Evolutionary conservation across 1,140 invertebrate genomes (phyloP), one percentile per base, ranked within the genome.

Genomic region (Lepidurus couesii): DNA sequence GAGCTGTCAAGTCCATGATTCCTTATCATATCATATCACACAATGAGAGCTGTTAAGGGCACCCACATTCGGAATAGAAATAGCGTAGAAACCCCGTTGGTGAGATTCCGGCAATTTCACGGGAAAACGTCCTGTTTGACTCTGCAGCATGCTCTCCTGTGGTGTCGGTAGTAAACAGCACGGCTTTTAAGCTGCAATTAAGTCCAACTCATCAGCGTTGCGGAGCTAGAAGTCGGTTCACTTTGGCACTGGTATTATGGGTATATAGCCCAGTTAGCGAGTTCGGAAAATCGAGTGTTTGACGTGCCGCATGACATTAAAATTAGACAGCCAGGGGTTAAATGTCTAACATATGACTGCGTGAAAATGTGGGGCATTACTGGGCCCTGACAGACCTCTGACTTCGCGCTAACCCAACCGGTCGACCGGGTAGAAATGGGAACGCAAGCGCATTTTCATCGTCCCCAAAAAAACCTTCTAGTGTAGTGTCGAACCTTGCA

Each of bases 311-410:
- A n/a, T 65, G 53, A 21, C 53, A 7, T n/a, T 8, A 7, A n/a
- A 7, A 13, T 21, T 16, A n/a, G 16, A 7, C 13, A n/a, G 53
- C 21, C 21, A 4, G n/a, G 9, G 16, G n/a, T 65, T 65, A 9
- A 65, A 65, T 21, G 13, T 13, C 16, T 21, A 65, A 21, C 53
- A 65, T 65, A 65, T 7, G 53, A 65, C 13, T 34, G 53, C 6
- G 53, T 65, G 53, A 65, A 16, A 65, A 65, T 65, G 53, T 16
- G 53, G 53, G 53, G 21, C 13, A 65, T 65, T 65, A 65, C 53
- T 65, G 53, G 21, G 53, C 4, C 53, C 53, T 65, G 53, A n/a
- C 53, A 65, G 53, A 21, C 21, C 21, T 7, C 53, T 65, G 53
- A 65, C 53, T 65, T 65, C 9, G 53, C 53, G 53, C 13, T 65